These are phyloP conservation scores for Tortricodes alternella DNA, from an alignment of 2,888 invertebrate genomes.

Conservation along the genomic window DNA sequence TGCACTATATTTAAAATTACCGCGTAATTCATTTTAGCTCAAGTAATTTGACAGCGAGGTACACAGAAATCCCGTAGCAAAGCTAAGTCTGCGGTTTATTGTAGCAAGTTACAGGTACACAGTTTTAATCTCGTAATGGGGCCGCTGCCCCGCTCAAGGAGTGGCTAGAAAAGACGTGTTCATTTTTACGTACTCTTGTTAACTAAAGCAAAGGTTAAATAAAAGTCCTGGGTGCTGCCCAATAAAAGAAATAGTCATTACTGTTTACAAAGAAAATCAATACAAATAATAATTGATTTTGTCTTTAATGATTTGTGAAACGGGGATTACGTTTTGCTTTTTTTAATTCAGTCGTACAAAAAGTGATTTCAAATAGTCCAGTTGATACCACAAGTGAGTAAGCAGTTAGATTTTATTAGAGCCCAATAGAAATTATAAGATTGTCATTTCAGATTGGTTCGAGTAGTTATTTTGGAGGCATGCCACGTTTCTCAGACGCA, in stretches of 20 bases:
- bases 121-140: slow-evolving; percentile 29
- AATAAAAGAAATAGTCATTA: too few species aligned
- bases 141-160: not conserved
- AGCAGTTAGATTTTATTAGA: not conserved
- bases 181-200: not conserved
- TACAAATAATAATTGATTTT: too few species aligned
- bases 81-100: slow-evolving; percentile 24
- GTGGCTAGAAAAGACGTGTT: slow-evolving; percentile 13
- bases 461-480: slow-evolving; percentile 12
- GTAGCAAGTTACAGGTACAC: slow-evolving; percentile 14
- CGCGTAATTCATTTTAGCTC: not conserved
- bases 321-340: too few species aligned
- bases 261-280: too few species aligned
- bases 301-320: too few species aligned
- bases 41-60: not conserved
- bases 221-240: too few species aligned
- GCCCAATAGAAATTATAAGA: not conserved
- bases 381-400: too few species aligned
- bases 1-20: not conserved
- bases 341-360: too few species aligned
- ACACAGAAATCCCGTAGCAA: not conserved
- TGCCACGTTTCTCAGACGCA: slow-evolving; percentile 3
- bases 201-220: too few species aligned
- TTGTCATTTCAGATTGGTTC: not conserved
- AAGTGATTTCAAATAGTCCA: too few species aligned